A percentile compares a stretch with the other conserved stretches of the same genome.
Evolutionary conservation across 2,113 vertebrate genomes (phyloP).

Genomic region (Tapirus terrestris): DNA sequence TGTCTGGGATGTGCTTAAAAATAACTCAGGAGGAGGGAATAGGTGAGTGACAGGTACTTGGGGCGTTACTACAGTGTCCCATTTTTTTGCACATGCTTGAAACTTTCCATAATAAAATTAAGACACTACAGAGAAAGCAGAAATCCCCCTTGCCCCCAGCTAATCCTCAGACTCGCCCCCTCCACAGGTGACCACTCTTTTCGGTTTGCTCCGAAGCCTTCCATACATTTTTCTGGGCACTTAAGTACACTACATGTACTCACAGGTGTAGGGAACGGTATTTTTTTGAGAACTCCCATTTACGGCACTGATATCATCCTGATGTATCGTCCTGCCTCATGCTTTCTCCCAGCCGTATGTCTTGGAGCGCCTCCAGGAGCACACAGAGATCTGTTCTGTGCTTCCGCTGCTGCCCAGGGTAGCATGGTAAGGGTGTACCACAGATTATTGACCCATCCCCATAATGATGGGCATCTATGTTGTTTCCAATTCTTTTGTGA

Average conservation of each 20-base stretch:
- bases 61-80: conserved; percentile 36
- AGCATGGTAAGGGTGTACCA: background rate
- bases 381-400: background rate
- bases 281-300: background rate
- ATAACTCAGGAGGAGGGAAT: conserved; percentile 41
- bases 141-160: background rate
- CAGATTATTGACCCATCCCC: background rate
- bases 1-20: conserved; percentile 56
- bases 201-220: background rate
- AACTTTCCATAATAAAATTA: conserved; percentile 57
- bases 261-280: background rate
- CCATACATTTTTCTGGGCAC: background rate
- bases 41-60: background rate
- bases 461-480: too few species aligned
- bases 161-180: background rate
- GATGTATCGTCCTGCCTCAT: background rate
- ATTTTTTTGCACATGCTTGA: conserved; percentile 38
- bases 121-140: conserved; percentile 14
- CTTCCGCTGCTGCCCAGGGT: background rate
- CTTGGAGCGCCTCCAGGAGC: background rate
- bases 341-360: background rate
- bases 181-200: background rate
- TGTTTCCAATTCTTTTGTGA: background rate
- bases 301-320: background rate
- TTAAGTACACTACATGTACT: background rate